Conservation (phyloP, 2,797 vertebrate species). For the Menidia menidia region DNA sequence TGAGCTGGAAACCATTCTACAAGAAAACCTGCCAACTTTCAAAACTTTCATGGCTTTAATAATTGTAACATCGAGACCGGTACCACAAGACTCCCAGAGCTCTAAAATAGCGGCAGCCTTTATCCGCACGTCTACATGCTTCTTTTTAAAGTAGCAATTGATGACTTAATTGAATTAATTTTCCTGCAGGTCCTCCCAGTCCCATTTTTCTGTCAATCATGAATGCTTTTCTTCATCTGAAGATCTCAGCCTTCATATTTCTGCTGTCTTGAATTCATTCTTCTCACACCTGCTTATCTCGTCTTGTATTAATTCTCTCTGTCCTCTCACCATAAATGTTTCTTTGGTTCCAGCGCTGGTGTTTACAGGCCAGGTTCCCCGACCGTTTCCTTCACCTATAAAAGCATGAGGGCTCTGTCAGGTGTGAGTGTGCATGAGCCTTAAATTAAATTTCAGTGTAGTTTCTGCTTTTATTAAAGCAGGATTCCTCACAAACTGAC, state of each 20-base stretch:
- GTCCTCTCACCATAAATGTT: neutral
- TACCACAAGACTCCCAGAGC: neutral
- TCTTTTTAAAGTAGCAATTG: neutral
- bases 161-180: neutral
- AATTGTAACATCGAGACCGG: neutral
- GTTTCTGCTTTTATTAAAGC: constrained; percentile 2
- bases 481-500: constrained; percentile 8
- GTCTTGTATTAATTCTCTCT: too few species aligned
- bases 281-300: too few species aligned
- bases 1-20: neutral
- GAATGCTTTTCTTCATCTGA: neutral
- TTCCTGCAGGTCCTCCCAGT: neutral
- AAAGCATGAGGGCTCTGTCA: constrained; percentile 44
- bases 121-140: neutral
- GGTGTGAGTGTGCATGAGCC: constrained; percentile 12
- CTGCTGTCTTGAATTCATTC: neutral
- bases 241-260: neutral
- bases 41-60: neutral
- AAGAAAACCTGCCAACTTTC: neutral
- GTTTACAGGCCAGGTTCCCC: constrained; percentile 21
- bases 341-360: neutral
- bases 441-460: constrained; percentile 41
- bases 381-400: constrained; percentile 41
- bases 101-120: neutral
- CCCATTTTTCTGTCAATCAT: neutral